Percentiles rank a stretch among this genome's conserved stretches.
Conservation (phyloP, 2,797 vertebrate genomes). For the Salarias fasciatus region DNA sequence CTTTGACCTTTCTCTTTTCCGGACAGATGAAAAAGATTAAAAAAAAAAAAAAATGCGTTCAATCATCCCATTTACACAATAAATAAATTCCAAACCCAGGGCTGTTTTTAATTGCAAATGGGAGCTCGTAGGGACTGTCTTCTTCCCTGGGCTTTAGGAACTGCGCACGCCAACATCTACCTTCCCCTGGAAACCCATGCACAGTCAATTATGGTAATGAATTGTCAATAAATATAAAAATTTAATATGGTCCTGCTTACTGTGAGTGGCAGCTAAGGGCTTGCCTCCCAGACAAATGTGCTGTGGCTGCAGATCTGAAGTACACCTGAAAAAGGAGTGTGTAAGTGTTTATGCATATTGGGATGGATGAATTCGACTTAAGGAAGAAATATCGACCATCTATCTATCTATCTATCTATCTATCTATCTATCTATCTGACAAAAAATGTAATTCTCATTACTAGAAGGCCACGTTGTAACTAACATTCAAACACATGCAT, state of each 20-base stretch:
- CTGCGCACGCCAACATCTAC: constrained; percentile 62
- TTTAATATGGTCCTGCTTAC: constrained; percentile 94
- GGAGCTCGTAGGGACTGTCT: constrained; percentile 82
- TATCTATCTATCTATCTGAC: background rate
- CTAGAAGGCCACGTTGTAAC: too few species aligned
- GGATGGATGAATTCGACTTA: constrained; percentile 5
- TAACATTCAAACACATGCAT: too few species aligned
- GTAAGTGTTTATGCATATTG: constrained; percentile 13
- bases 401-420: too few species aligned
- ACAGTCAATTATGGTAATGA: constrained; percentile 99
- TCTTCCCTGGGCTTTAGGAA: constrained; percentile 88
- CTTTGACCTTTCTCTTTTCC: constrained; percentile 62
- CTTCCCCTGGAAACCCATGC: constrained; percentile 87
- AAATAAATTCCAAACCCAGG: constrained; percentile 88
- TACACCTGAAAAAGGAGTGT: constrained; percentile 84
- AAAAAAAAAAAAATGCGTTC: constrained; percentile 42
- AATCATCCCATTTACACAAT: constrained; percentile 91
- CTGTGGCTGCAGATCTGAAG: constrained; percentile 94
- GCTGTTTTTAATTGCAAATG: constrained; percentile 98
- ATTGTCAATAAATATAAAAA: constrained; percentile 99
- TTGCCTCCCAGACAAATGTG: constrained; percentile 97
- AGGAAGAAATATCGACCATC: too few species aligned
- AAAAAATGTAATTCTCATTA: too few species aligned
- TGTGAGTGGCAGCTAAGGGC: constrained; percentile 96
- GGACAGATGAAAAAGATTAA: constrained; percentile 72